A percentile compares a stretch with the other conserved stretches of the same genome.
phyloP scores from a whole-genome alignment of 2,113 vertebrate species.

The Athene cunicularia region DNA sequence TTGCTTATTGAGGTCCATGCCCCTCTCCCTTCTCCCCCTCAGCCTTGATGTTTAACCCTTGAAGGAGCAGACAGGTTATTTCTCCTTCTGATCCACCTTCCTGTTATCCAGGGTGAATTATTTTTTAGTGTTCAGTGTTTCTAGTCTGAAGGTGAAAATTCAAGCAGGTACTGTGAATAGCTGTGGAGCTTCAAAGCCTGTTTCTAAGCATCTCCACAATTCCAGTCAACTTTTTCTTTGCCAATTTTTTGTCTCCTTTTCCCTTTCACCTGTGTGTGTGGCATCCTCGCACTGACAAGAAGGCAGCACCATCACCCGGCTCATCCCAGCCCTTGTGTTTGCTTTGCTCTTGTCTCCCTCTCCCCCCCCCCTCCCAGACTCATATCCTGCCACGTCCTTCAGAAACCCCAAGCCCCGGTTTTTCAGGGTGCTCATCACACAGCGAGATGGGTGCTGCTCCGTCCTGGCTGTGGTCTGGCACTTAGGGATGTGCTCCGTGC shows the following conservation, averaged over 20 bases:
- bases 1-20: background rate
- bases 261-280: background rate
- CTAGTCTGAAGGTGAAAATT: background rate
- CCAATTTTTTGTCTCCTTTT: background rate
- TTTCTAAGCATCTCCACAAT: background rate
- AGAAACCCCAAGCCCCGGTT: background rate
- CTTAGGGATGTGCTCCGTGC: fast-evolving
- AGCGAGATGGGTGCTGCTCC: background rate
- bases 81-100: background rate
- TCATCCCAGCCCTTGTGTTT: background rate
- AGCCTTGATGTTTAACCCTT: background rate
- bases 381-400: background rate
- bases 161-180: background rate
- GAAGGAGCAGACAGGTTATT: background rate
- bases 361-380: background rate
- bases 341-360: background rate
- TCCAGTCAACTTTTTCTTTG: background rate
- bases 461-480: background rate
- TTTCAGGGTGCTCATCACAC: background rate
- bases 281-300: fast-evolving
- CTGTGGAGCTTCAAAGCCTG: background rate
- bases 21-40: background rate
- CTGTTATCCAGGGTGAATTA: fast-evolving
- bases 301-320: background rate
- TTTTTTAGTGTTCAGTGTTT: background rate